Base-by-base conservation (phyloP, 1,140 invertebrate species). In the Micrasema longulum region DNA sequence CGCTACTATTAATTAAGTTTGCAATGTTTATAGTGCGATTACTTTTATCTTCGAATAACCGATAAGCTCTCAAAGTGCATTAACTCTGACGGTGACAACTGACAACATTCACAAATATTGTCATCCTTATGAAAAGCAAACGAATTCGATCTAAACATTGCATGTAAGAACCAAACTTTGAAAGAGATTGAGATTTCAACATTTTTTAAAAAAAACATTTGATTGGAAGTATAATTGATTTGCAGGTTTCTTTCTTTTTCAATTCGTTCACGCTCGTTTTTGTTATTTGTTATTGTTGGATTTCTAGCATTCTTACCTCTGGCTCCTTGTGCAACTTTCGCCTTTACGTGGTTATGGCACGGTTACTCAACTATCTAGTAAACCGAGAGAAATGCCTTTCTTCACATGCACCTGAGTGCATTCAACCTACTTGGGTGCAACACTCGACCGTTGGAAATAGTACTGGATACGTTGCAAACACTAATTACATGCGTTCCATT, bases 361-460 rank as follows among this genome's bases (percentile, higher is more conserved):
- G 65, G 63, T 73, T 73, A 73, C 67, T 57, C 26, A 50, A 63
- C 60, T 43, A n/a, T 14, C 53, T 16, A 16, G 72, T 48, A 36
- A 48, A 11, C 22, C 63, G 38, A 31, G 71, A 23, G 67, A 73
- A 73, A 73, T 73, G 67, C 67, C 63, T 73, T 73, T 73, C 72
- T 73, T 69, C 50, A 23, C 60, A 69, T 69, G 67, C 60, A 69
- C 6, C 31, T 26, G 55, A 50, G 67, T 62, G 67, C 67, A 62
- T 69, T 69, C 67, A 68, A 67, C 67, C 67, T 14, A 26, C 22
- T 64, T 41, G 67, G 23, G 52, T 62, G 26, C 68, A 60, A 62
- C 55, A 62, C 36, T 62, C 65, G 55, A 22, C 55, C 35, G 36
- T 10, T 26, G 63, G 2, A 26, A 31, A 7, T 31, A 31, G 26